Percentiles rank a stretch among this genome's conserved stretches.
These are phyloP conservation scores for Lepus townsendii DNA, from an alignment of 2,797 vertebrate species.

Conservation along the genomic window DNA sequence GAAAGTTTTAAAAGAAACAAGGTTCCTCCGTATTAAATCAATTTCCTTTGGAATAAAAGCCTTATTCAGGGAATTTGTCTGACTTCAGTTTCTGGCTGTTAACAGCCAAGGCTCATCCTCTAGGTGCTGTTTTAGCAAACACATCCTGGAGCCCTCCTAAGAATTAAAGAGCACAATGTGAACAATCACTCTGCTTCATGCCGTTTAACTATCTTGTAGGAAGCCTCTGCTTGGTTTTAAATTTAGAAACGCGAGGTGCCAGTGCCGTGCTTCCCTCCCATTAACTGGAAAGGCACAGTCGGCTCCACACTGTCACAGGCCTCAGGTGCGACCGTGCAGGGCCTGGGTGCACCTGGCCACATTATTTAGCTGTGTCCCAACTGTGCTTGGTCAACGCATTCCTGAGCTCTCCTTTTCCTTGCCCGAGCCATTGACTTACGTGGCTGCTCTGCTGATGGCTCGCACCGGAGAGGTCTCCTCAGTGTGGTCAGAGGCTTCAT, in stretches of 20 bases:
- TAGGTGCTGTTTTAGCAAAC: constrained; percentile 38
- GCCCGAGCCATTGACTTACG: constrained; percentile 86
- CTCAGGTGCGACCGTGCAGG: neutral
- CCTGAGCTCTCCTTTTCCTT: neutral
- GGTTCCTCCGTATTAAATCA: neutral
- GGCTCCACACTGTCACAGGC: too few species aligned
- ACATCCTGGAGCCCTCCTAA: neutral
- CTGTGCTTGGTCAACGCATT: neutral
- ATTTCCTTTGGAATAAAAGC: neutral
- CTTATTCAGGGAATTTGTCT: neutral
- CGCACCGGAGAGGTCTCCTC: constrained; percentile 93
- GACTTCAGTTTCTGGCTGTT: neutral
- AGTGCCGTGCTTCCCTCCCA: neutral
- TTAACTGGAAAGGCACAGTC: neutral
- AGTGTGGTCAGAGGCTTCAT: constrained; percentile 92
- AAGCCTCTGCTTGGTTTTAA: neutral
- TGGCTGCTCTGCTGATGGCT: constrained; percentile 88
- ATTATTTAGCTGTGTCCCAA: neutral
- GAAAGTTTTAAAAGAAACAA: constrained; percentile 6
- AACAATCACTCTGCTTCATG: neutral
- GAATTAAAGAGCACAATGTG: neutral
- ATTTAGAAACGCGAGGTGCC: neutral
- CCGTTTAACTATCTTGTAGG: neutral
- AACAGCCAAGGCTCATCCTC: constrained; percentile 64
- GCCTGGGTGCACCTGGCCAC: rapidly evolving